These are phyloP conservation scores for Lophura swinhoii DNA, from an alignment of 2,797 vertebrate species.

Conservation along the genomic window DNA sequence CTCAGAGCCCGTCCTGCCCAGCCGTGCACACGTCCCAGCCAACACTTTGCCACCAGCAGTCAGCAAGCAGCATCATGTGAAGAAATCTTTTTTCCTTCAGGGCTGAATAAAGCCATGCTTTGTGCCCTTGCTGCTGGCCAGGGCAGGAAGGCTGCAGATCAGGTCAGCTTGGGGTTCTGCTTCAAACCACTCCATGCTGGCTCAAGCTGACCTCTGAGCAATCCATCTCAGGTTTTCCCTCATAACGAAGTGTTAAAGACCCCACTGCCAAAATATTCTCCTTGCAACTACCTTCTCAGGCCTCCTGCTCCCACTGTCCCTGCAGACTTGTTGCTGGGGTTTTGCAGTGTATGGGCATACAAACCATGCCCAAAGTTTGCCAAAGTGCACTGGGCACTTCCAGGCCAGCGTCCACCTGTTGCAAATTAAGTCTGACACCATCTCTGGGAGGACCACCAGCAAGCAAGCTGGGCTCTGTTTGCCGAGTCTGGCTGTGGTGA, in stretches of 20 bases:
- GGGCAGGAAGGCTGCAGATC: not conserved
- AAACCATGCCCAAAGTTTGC: not conserved
- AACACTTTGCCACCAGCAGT: not conserved
- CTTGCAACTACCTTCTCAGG: not conserved
- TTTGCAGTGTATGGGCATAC: not conserved
- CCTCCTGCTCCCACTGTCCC: not conserved
- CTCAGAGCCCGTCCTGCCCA: conserved; percentile 16
- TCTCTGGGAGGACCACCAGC: not conserved
- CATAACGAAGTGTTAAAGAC: not conserved
- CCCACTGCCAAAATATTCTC: not conserved
- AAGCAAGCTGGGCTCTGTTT: not conserved
- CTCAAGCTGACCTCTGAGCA: not conserved
- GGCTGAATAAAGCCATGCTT: conserved; percentile 34
- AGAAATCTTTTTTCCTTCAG: not conserved
- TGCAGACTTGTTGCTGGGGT: not conserved
- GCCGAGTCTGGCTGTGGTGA: not conserved
- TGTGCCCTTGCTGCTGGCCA: not conserved
- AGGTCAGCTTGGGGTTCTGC: not conserved
- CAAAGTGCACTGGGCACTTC: not conserved
- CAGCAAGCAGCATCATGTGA: conserved; percentile 3
- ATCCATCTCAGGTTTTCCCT: not conserved
- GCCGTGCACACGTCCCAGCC: conserved; percentile 2
- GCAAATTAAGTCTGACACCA: not conserved
- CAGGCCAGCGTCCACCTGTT: not conserved
- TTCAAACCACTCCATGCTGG: not conserved